Evolutionary conservation across 2,113 vertebrate genomes (phyloP), one percentile per base, ranked within the genome.

Genomic region (Puntigrus tetrazona): DNA sequence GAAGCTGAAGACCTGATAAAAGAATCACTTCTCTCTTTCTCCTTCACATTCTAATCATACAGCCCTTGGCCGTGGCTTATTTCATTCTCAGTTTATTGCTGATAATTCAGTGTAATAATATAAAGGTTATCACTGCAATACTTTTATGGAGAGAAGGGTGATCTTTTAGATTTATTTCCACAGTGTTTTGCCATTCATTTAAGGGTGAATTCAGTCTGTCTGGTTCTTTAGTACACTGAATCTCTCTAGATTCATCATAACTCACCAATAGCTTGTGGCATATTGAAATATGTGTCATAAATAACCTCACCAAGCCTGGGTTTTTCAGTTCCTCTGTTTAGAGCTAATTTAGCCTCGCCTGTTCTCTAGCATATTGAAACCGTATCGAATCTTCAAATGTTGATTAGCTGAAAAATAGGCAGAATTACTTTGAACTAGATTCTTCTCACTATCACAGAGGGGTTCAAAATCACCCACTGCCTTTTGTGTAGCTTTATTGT

Each of bases 261-360:
- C 69, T n/a, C 25, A 34, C 27, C 78, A 41, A 72, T 70, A 80
- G 63, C 84, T 57, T 25, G 38, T 70, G 63, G 38, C 81, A 88
- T 84, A 86, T 89, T 87, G 78, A 91, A 88, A 87, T 89, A 41
- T 57, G 50, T 79, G 69, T 72, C n/a, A 34, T 87, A 85, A 87
- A 87, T 87, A 84, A 84, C 69, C 86, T 82, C 77, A 34, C 57
- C 29, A 45, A 85, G 25, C 27, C 77, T 45, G 18, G 41, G 70
- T 63, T 59, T 88, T 87, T 86, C 84, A 84, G 63, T 82, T 87
- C 84, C 83, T 72, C 43, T 84, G 34, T 84, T 83, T 59, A 27
- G 61, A 38, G 73, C 63, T 81, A 27, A 69, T 84, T 87, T 89
- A 74, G 69, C 67, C 3, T 63, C 31, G 13, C 41, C 67, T 29